phyloP scores from a whole-genome alignment of 2,797 vertebrate genomes.

The Sebastes taczanowskii region DNA sequence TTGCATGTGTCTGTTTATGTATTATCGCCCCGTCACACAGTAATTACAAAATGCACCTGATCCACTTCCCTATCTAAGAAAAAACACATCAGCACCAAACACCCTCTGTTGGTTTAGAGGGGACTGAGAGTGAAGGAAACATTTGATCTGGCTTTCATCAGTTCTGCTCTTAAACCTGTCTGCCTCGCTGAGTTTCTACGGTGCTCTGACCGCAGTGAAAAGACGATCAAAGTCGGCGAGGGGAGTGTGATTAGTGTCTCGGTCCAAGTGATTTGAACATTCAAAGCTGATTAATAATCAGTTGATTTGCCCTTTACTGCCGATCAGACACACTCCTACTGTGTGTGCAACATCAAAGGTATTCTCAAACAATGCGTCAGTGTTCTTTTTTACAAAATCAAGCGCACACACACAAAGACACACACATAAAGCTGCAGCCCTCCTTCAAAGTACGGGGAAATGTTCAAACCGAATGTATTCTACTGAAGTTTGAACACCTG shows the following conservation, averaged over 20 bases:
- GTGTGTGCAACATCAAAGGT: slow-evolving; percentile 46
- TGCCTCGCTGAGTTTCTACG: background rate
- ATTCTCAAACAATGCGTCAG: slow-evolving; percentile 33
- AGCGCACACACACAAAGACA: background rate
- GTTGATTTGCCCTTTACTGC: slow-evolving; percentile 50
- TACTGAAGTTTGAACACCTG: slow-evolving; percentile 34
- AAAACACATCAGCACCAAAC: background rate
- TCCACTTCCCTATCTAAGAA: slow-evolving; percentile 28
- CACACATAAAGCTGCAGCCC: background rate
- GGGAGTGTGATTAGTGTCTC: slow-evolving; percentile 40
- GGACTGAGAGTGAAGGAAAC: slow-evolving; percentile 26
- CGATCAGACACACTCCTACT: slow-evolving; percentile 11
- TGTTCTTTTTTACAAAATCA: slow-evolving; percentile 14
- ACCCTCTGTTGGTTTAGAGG: slow-evolving; percentile 1
- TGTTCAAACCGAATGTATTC: slow-evolving; percentile 24
- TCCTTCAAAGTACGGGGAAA: slow-evolving; percentile 40
- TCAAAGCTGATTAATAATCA: slow-evolving; percentile 64
- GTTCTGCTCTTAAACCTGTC: slow-evolving; percentile 22
- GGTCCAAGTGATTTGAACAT: slow-evolving; percentile 49
- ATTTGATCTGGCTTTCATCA: slow-evolving; percentile 46
- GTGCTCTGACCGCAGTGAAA: slow-evolving; percentile 3
- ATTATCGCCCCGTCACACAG: slow-evolving; percentile 38
- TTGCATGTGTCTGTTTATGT: slow-evolving; percentile 12
- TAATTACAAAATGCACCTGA: slow-evolving; percentile 68
- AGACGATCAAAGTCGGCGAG: slow-evolving; percentile 43